Evolutionary conservation across 2,888 invertebrate species (phyloP), one percentile per base, ranked within the genome.

Genomic region (Axea sp.): DNA sequence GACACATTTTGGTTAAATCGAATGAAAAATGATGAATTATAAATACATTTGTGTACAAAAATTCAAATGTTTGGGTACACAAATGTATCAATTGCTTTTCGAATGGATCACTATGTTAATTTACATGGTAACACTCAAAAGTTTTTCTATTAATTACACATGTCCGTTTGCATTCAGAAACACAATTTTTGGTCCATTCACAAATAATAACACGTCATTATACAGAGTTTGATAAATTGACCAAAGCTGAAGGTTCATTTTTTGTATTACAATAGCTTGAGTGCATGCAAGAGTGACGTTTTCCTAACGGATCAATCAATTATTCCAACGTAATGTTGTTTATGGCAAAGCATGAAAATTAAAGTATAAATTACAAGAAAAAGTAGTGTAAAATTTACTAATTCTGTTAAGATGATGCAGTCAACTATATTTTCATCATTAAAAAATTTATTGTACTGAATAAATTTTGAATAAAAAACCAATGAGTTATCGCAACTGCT

Each of bases 181-280:
- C 12, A 35, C 14, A 19, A 51, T 9, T 51, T 30, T 30, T 8
- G 6, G 11, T 6, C 19, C 22, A 41, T 39, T 41, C 30, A 55
- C 19, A 55, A 55, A 19, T 55, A 55, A 53, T 17, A 9, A 41
- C 30, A 22, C 11, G 41, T 55, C 55, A 41, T 55, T 39, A 28
- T 26, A 7, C 17, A 2, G 9, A 12, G 9, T 14, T 24, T 51
- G 51, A 37, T 35, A 9, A 51, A 51, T 51, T 3, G 35, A 14
- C 15, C 12, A 15, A 30, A 24, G 14, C 14, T 2, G 33, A 15
- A 5, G 15, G 15, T 15, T n/a, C 33, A 33, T 0, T n/a, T 45
- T 45, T 8, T 4, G 24, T 24, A 41, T 12, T n/a, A 12, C 6
- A 39, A 39, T 8, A 30, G 37, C 11, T 37, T 37, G 7, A 37